Conservation (phyloP, 2,113 vertebrate species). For the Brachyistius frenatus region DNA sequence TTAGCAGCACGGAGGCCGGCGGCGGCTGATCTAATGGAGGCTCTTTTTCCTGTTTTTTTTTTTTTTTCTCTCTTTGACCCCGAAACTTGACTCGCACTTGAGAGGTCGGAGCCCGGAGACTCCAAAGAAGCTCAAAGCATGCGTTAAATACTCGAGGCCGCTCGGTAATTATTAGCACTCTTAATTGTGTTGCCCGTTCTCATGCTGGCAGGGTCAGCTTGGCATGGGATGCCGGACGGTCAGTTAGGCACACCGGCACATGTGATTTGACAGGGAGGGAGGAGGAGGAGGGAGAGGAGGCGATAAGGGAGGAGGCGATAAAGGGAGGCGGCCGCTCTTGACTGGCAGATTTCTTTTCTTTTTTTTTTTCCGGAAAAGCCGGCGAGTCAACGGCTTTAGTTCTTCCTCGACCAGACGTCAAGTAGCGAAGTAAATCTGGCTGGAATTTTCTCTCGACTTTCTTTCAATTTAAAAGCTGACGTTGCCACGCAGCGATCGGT, state of each 20-base stretch:
- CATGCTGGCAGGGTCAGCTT: conserved; percentile 69
- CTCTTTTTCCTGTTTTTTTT: conserved; percentile 51
- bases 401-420: conserved; percentile 13
- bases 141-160: conserved; percentile 48
- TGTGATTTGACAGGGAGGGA: conserved; percentile 49
- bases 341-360: conserved; percentile 8
- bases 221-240: conserved; percentile 44
- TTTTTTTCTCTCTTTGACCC: conserved; percentile 63
- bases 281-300: no score
- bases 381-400: neutral
- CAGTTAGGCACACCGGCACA: conserved; percentile 29
- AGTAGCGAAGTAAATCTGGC: conserved; percentile 34
- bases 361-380: neutral
- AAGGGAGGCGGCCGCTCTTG: conserved; percentile 26
- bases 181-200: conserved; percentile 64
- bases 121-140: conserved; percentile 54
- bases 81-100: conserved; percentile 75
- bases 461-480: conserved; percentile 41
- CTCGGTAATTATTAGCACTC: conserved; percentile 56
- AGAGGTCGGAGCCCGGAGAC: conserved; percentile 61
- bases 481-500: conserved; percentile 51
- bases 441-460: conserved; percentile 53
- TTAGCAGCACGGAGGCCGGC: conserved; percentile 45
- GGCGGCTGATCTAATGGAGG: conserved; percentile 60
- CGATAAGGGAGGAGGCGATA: no score